phyloP scores from a whole-genome alignment of 2,113 vertebrate genomes.

The Erythrocercus mccallii region DNA sequence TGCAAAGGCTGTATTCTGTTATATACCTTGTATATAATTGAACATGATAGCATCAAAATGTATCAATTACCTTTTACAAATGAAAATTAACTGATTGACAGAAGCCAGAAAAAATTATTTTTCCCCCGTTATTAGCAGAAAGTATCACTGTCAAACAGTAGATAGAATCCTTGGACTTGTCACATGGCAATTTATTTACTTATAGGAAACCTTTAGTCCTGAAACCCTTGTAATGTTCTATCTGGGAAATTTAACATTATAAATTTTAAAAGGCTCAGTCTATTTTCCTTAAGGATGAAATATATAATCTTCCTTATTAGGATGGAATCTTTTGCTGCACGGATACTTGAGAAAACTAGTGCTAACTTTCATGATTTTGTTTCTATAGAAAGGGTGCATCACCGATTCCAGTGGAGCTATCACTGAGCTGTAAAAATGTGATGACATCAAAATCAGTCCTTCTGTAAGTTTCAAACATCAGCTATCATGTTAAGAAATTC shows the following conservation, averaged over 20 bases:
- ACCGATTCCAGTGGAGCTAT: not conserved
- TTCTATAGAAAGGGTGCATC: not conserved
- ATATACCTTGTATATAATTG: not conserved
- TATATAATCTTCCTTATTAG: not conserved
- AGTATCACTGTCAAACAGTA: not conserved
- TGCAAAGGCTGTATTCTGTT: not conserved
- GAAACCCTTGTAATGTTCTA: not conserved
- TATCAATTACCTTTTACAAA: not conserved
- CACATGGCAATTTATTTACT: not conserved
- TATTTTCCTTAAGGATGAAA: not conserved
- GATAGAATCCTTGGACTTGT: not conserved
- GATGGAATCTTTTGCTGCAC: not conserved
- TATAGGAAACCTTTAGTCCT: not conserved
- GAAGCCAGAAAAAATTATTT: not conserved
- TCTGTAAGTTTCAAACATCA: not conserved
- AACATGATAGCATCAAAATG: not conserved
- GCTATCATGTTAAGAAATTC: not conserved
- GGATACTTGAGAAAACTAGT: not conserved
- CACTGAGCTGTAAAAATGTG: not conserved
- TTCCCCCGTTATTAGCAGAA: not conserved
- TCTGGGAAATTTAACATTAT: not conserved
- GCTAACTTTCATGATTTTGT: not conserved
- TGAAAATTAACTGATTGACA: not conserved
- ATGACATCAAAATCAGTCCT: not conserved
- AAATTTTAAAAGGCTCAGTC: not conserved